Evolutionary conservation across 2,113 vertebrate genomes (phyloP).

Genomic region (Carlito syrichta): DNA sequence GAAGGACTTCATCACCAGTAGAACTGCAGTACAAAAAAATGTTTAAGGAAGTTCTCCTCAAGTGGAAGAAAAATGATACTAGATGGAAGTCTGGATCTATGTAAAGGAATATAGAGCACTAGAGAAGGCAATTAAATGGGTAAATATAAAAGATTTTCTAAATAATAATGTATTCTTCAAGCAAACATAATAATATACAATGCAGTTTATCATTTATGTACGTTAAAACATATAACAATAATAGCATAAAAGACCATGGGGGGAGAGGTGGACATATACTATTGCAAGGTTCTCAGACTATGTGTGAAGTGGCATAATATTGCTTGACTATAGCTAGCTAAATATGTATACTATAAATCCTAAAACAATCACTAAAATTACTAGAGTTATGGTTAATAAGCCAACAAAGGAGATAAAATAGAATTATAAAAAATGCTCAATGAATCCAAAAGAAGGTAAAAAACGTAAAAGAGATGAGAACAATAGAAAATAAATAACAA

Average conservation of each 20-base stretch:
- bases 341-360: background rate
- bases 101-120: background rate
- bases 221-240: background rate
- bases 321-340: background rate
- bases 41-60: background rate
- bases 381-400: background rate
- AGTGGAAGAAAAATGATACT: background rate
- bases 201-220: background rate
- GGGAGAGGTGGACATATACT: background rate
- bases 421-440: background rate
- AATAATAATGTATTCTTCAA: background rate
- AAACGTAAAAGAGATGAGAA: background rate
- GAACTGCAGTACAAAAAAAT: background rate
- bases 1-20: background rate
- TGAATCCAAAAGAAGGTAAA: background rate
- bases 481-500: background rate
- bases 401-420: constrained; percentile 5
- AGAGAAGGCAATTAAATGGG: background rate
- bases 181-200: background rate
- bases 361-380: background rate
- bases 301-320: background rate
- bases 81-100: background rate
- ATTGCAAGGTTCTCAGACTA: background rate
- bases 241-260: background rate
- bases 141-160: background rate